Percentiles rank a stretch among this genome's conserved stretches.
Evolutionary conservation across 1,140 invertebrate genomes (phyloP).

Genomic region (Magallana gigas): DNA sequence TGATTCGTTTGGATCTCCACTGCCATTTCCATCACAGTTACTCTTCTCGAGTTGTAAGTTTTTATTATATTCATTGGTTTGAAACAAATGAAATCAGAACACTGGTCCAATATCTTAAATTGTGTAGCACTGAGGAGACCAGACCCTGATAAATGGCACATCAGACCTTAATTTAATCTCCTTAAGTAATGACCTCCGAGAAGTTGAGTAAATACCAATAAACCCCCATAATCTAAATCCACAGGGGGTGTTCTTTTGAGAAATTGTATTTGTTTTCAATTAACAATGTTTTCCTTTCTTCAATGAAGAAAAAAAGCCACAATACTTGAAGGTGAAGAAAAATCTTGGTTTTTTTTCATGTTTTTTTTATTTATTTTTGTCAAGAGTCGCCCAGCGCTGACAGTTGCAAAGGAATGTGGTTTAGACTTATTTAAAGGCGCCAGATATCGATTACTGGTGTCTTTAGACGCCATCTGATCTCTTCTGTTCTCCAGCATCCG

Average conservation of each 20-base stretch:
- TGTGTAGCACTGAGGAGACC: neutral
- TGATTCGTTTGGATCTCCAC: neutral
- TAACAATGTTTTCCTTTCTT: neutral
- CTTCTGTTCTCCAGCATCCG: neutral
- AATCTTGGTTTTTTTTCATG: no score
- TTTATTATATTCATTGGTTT: constrained; percentile 29
- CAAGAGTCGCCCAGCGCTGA: no score
- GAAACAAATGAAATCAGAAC: constrained; percentile 29
- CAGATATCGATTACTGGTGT: constrained; percentile 11
- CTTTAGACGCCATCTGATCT: constrained; percentile 29
- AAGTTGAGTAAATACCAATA: constrained; percentile 28
- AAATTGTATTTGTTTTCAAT: neutral
- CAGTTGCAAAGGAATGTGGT: neutral
- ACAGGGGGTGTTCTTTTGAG: neutral
- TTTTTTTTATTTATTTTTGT: no score
- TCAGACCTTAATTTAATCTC: constrained; percentile 15
- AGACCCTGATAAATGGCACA: neutral
- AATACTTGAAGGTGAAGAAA: no score
- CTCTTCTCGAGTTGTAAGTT: neutral
- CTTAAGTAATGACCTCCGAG: constrained; percentile 10
- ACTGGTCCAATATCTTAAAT: constrained; percentile 20
- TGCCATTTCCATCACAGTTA: neutral
- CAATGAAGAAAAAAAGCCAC: no score
- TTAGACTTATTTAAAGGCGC: neutral
- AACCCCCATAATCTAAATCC: neutral